Percentiles rank a stretch among this genome's conserved stretches.
These are phyloP conservation scores for Turnix velox DNA, from an alignment of 2,113 vertebrate genomes.

Conservation along the genomic window DNA sequence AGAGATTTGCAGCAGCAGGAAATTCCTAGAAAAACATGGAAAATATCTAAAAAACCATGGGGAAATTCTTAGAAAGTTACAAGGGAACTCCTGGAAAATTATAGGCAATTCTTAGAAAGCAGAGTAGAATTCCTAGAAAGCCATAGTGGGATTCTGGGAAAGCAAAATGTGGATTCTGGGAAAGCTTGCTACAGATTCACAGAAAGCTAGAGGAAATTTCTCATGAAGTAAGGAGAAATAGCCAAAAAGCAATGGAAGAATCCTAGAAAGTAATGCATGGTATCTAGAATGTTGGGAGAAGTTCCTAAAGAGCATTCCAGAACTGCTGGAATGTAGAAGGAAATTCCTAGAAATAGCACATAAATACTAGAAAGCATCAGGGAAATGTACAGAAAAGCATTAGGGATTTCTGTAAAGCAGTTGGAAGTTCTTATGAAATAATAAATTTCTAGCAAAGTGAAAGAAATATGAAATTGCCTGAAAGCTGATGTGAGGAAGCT, in stretches of 20 bases:
- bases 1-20: not conserved
- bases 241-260: not conserved
- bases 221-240: not conserved
- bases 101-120: not conserved
- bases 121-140: not conserved
- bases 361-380: not conserved
- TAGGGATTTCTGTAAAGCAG: not conserved
- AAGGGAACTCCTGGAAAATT: not conserved
- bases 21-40: not conserved
- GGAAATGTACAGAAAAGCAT: not conserved
- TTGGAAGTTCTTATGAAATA: not conserved
- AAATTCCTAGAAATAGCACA: not conserved
- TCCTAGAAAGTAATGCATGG: not conserved
- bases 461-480: not conserved
- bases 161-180: not conserved
- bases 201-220: not conserved
- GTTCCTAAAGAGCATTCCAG: not conserved
- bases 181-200: not conserved
- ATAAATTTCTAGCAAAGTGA: not conserved
- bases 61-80: not conserved
- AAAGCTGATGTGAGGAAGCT: not conserved
- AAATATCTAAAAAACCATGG: not conserved
- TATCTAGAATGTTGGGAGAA: not conserved
- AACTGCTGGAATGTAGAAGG: not conserved
- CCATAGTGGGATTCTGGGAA: not conserved